A percentile compares a stretch with the other conserved stretches of the same genome.
phyloP scores from a whole-genome alignment of 2,888 invertebrate species.

The Nowickia ferox region DNA sequence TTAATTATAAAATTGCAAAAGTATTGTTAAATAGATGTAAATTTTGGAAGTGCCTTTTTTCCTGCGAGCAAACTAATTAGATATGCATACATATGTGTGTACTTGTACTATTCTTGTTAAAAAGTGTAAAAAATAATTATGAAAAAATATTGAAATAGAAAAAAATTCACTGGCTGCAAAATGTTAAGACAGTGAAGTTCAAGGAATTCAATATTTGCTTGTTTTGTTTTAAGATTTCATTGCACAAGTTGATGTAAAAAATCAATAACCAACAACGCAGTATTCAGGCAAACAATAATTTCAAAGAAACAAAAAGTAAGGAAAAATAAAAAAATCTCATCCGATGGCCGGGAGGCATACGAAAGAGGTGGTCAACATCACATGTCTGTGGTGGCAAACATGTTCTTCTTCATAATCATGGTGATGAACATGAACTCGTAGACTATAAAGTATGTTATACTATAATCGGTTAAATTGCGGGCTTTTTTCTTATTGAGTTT shows the following conservation, averaged over 20 bases:
- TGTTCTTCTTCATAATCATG: constrained; percentile 33
- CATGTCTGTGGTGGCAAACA: constrained; percentile 25
- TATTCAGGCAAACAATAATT: constrained; percentile 38
- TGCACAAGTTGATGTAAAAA: constrained; percentile 66
- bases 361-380: constrained; percentile 48
- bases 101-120: neutral
- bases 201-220: constrained; percentile 62
- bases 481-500: constrained; percentile 14
- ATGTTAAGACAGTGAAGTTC: constrained; percentile 62
- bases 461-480: constrained; percentile 69
- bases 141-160: constrained; percentile 5
- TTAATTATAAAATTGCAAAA: neutral
- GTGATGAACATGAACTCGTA: constrained; percentile 58
- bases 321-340: constrained; percentile 13
- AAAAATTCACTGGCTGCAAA: constrained; percentile 7
- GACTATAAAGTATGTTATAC: constrained; percentile 64
- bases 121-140: neutral
- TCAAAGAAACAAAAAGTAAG: constrained; percentile 13
- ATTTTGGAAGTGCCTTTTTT: constrained; percentile 45
- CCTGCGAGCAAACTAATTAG: neutral
- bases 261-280: constrained; percentile 66
- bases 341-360: constrained; percentile 29
- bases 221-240: constrained; percentile 29
- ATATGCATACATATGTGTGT: neutral
- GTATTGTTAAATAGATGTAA: neutral